These are phyloP conservation scores for Athalia circularis DNA, from an alignment of 2,888 invertebrate genomes.

Conservation along the genomic window DNA sequence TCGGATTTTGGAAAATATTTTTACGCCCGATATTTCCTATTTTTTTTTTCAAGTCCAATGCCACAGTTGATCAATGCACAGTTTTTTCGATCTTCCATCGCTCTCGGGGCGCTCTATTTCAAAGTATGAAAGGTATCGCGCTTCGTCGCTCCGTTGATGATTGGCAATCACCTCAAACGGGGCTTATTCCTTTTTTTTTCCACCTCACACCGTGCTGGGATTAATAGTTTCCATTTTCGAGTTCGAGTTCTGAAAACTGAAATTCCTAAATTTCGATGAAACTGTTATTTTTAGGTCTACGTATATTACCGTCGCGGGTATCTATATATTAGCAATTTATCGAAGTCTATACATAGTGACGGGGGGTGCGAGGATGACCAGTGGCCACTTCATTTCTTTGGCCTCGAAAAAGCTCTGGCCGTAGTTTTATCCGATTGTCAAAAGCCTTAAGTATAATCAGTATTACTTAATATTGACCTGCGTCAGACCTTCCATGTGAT, in stretches of 20 bases:
- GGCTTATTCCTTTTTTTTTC: neutral
- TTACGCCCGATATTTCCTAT: too few relatives aligned
- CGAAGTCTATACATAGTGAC: neutral
- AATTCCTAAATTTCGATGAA: too few relatives aligned
- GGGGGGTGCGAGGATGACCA: conserved; percentile 10
- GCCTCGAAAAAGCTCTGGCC: neutral
- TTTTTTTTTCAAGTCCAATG: neutral
- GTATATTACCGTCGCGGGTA: too few relatives aligned
- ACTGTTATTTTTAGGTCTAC: too few relatives aligned
- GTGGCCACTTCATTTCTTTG: conserved; percentile 1
- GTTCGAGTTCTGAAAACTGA: too few relatives aligned
- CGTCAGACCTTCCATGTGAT: conserved; percentile 24
- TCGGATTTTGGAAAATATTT: too few relatives aligned
- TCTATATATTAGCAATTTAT: neutral
- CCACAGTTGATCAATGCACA: neutral
- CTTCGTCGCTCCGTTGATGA: conserved; percentile 1
- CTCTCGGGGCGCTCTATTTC: conserved; percentile 1
- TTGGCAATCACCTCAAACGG: conserved; percentile 19
- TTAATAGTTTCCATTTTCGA: neutral
- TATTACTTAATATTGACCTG: conserved; percentile 35
- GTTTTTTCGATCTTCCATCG: neutral
- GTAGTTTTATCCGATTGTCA: conserved; percentile 32
- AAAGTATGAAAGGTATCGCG: neutral
- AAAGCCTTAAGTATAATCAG: conserved; percentile 29
- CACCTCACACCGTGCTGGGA: neutral